A percentile compares a stretch with the other conserved stretches of the same genome.
phyloP scores from a whole-genome alignment of 1,140 invertebrate genomes.

The Lasioglossum baleicum region DNA sequence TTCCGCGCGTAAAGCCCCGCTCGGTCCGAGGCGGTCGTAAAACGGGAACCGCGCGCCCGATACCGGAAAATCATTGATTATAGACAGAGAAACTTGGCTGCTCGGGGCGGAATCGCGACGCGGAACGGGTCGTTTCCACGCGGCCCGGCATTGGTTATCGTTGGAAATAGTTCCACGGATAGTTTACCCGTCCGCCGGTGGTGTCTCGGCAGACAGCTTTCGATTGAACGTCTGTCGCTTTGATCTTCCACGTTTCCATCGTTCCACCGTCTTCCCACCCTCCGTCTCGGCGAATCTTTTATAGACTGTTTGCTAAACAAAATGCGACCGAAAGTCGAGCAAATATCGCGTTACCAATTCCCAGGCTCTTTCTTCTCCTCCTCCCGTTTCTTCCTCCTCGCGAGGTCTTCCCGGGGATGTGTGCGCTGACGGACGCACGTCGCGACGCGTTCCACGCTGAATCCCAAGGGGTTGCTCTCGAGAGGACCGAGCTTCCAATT shows the following conservation, averaged over 20 bases:
- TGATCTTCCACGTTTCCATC: conserved; percentile 45
- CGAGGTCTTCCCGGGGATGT: no score
- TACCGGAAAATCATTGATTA: conserved; percentile 50
- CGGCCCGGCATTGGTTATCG: conserved; percentile 31
- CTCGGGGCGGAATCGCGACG: conserved; percentile 16
- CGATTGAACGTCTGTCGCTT: conserved; percentile 39
- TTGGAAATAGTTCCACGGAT: conserved; percentile 44
- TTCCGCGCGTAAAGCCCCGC: conserved; percentile 63
- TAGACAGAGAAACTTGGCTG: conserved; percentile 35
- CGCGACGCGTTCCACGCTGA: no score
- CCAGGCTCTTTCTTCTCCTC: conserved; percentile 37
- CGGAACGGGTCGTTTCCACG: no score
- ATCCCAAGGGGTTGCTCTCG: no score
- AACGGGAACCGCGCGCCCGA: conserved; percentile 38
- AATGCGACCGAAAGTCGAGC: conserved; percentile 48
- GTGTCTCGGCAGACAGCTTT: conserved; percentile 20
- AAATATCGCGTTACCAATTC: conserved; percentile 63
- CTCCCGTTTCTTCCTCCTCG: no score
- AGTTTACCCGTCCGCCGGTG: conserved; percentile 37
- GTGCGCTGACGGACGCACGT: no score
- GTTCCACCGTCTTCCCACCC: neutral
- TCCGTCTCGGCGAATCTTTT: conserved; percentile 10
- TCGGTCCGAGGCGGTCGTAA: conserved; percentile 64
- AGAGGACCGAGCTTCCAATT: no score
- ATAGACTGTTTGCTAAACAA: conserved; percentile 56